Conservation (phyloP, 1,140 invertebrate species). For the Goniozus legneri region DNA sequence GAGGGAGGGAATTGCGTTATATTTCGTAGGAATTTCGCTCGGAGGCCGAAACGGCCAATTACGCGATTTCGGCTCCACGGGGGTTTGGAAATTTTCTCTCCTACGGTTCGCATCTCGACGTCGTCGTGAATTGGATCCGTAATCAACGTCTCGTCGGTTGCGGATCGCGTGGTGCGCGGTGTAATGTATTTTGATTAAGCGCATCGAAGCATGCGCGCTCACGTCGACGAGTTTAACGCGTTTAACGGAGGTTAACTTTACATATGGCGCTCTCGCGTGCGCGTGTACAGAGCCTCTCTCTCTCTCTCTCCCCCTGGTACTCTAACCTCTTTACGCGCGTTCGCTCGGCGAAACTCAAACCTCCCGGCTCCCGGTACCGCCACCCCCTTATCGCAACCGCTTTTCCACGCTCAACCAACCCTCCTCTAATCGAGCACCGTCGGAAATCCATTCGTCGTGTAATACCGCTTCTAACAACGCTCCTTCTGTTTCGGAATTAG, state of each 20-base stretch:
- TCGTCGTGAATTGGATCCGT: too few relatives aligned
- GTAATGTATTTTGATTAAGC: slow-evolving; percentile 41
- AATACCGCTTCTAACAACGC: too few relatives aligned
- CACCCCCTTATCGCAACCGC: not conserved
- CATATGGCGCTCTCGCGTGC: slow-evolving; percentile 32
- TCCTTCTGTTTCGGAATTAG: too few relatives aligned
- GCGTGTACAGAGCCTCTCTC: too few relatives aligned
- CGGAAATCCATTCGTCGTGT: too few relatives aligned
- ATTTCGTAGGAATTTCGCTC: too few relatives aligned
- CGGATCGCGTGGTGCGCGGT: slow-evolving; percentile 27
- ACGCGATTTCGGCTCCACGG: too few relatives aligned
- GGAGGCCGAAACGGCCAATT: too few relatives aligned
- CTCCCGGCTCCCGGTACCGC: not conserved
- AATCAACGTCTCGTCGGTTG: not conserved
- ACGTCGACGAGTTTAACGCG: slow-evolving; percentile 40
- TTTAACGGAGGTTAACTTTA: slow-evolving; percentile 41
- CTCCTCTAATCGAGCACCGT: too few relatives aligned
- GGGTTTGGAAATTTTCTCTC: too few relatives aligned
- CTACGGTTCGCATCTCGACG: too few relatives aligned
- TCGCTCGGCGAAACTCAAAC: slow-evolving; percentile 12
- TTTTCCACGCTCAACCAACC: slow-evolving; percentile 5
- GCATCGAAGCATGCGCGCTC: slow-evolving; percentile 37
- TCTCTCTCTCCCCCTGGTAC: slow-evolving; percentile 15
- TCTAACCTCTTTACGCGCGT: slow-evolving; percentile 28
- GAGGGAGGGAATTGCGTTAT: too few relatives aligned